Percentiles rank a stretch among this genome's conserved stretches.
These are phyloP conservation scores for Tetragonula clypearis DNA, from an alignment of 1,140 invertebrate genomes.

Conservation along the genomic window DNA sequence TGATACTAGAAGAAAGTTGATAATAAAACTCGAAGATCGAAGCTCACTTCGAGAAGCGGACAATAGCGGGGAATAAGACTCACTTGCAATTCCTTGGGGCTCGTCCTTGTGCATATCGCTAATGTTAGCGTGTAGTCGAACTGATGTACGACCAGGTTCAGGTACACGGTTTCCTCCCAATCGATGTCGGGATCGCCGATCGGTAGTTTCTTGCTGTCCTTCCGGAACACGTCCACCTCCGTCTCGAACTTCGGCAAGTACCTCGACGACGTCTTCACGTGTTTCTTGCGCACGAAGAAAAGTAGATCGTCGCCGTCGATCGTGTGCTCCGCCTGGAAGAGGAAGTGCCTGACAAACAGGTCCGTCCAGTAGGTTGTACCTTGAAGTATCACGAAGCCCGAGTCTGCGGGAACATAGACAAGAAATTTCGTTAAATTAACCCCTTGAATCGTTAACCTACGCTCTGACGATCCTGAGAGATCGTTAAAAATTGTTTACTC, in stretches of 20 bases:
- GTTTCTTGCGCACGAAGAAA: slow-evolving; percentile 97
- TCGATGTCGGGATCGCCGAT: slow-evolving; percentile 97
- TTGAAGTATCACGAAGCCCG: slow-evolving; percentile 94
- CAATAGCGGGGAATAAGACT: slow-evolving; percentile 10
- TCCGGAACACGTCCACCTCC: slow-evolving; percentile 97
- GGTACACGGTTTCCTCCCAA: slow-evolving; percentile 99
- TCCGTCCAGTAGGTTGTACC: slow-evolving; percentile 98
- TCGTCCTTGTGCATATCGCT: slow-evolving; percentile 98
- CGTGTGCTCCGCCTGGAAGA: slow-evolving; percentile 92
- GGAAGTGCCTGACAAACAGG: slow-evolving; percentile 96
- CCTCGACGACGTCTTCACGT: slow-evolving; percentile 91
- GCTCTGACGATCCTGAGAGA: too few relatives aligned
- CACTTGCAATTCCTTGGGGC: slow-evolving; percentile 97
- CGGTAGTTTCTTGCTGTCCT: slow-evolving; percentile 97
- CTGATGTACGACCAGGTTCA: slow-evolving; percentile 99
- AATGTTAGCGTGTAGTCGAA: slow-evolving; percentile 98
- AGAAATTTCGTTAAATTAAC: not conserved
- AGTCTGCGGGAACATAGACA: slow-evolving; percentile 84
- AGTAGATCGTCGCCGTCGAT: slow-evolving; percentile 97
- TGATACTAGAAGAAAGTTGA: too few relatives aligned
- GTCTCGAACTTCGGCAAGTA: slow-evolving; percentile 96
- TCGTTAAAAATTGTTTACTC: too few relatives aligned
- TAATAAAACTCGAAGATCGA: too few relatives aligned
- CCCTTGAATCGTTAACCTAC: too few relatives aligned
- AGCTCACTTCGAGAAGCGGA: too few relatives aligned